Percentiles rank a stretch among this genome's conserved stretches.
Conservation (phyloP, 1,140 invertebrate species). For the Steinernema feltiae region DNA sequence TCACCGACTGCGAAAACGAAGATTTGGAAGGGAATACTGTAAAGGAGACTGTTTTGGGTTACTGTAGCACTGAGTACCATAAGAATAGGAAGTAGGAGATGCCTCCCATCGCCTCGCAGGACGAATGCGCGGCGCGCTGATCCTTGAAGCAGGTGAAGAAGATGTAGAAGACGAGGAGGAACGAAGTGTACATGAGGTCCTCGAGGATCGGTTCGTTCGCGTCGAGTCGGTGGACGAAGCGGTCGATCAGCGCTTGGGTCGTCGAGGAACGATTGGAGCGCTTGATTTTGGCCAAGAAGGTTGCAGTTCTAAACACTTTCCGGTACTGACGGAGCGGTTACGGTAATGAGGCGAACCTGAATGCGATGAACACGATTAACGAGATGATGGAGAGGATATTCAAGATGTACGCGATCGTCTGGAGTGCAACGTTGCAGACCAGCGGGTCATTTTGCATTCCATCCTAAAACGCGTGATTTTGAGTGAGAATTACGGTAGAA, state of each 20-base stretch:
- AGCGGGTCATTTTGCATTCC: neutral
- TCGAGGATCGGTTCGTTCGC: neutral
- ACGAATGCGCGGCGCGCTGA: neutral
- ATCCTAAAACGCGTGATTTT: neutral
- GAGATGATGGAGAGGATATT: neutral
- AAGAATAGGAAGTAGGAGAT: slow-evolving; percentile 2
- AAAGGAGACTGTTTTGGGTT: neutral
- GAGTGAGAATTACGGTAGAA: neutral
- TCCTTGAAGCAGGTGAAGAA: slow-evolving; percentile 8
- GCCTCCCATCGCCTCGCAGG: neutral
- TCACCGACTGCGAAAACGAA: slow-evolving; percentile 3
- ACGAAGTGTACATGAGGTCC: neutral
- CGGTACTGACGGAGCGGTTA: neutral
- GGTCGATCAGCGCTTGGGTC: neutral
- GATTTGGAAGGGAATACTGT: slow-evolving; percentile 4
- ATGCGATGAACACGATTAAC: neutral
- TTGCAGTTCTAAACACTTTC: neutral
- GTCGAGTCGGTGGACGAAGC: neutral
- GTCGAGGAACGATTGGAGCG: neutral
- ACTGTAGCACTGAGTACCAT: neutral
- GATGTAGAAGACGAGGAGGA: slow-evolving; percentile 6
- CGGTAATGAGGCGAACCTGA: neutral
- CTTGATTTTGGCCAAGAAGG: neutral
- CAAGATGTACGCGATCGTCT: neutral
- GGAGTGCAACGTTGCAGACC: neutral